Evolutionary conservation across 2,797 vertebrate species (phyloP).

Genomic region (Chloroceryle amazona): DNA sequence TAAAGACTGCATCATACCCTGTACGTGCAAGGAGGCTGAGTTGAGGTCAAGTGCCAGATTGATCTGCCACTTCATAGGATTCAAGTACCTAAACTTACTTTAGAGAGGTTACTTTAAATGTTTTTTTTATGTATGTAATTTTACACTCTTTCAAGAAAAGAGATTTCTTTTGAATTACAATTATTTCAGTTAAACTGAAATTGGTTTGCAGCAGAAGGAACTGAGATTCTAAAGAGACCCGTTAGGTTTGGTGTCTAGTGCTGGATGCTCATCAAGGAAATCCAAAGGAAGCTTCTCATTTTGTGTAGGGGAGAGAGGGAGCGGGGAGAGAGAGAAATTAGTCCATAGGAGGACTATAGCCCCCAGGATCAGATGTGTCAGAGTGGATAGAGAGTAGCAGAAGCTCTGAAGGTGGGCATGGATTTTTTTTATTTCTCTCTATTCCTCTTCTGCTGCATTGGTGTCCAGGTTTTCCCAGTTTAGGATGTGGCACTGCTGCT

Average conservation of each 20-base stretch:
- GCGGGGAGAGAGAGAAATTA: background rate
- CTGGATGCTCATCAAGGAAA: background rate
- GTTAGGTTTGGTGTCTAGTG: background rate
- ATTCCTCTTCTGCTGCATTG: background rate
- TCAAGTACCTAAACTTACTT: conserved; percentile 34
- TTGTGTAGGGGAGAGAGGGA: background rate
- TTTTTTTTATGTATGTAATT: background rate
- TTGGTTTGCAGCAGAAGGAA: background rate
- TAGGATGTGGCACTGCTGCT: background rate
- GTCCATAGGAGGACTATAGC: background rate
- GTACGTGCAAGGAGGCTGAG: conserved; percentile 1
- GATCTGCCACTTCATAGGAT: conserved; percentile 17
- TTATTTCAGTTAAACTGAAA: background rate
- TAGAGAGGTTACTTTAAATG: background rate
- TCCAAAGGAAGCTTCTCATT: background rate
- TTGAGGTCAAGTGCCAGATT: conserved; percentile 32
- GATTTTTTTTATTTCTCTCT: background rate
- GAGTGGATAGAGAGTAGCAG: background rate
- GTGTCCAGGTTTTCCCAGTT: background rate
- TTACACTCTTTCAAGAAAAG: background rate
- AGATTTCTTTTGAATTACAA: background rate
- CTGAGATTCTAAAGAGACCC: background rate
- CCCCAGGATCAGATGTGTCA: background rate
- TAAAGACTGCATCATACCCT: conserved; percentile 41
- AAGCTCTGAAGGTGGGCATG: background rate